A percentile compares a stretch with the other conserved stretches of the same genome.
These are phyloP conservation scores for Fissipunctia ypsillon DNA, from an alignment of 2,888 invertebrate genomes.

Conservation along the genomic window DNA sequence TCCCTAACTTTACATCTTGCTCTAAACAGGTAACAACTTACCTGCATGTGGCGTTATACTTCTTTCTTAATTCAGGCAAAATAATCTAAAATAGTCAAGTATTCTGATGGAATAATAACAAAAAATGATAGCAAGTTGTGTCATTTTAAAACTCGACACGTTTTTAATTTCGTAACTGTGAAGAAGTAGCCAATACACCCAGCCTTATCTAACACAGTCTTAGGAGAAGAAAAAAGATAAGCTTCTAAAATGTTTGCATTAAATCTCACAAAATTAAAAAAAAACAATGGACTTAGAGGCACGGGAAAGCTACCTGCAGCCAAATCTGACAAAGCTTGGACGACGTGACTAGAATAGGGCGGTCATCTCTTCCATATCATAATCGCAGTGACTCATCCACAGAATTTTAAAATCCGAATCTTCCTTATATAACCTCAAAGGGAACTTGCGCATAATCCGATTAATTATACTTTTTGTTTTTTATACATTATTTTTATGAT, in stretches of 20 bases:
- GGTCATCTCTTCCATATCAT: slow-evolving; percentile 81
- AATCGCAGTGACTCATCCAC: slow-evolving; percentile 77
- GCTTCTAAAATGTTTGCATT: slow-evolving; percentile 21
- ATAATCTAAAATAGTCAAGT: background rate
- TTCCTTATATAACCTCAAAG: slow-evolving; percentile 70
- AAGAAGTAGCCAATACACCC: background rate
- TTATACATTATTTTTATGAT: background rate
- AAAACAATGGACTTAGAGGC: slow-evolving; percentile 42
- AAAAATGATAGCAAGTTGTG: background rate
- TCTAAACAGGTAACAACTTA: background rate
- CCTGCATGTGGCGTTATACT: no score
- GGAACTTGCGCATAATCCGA: slow-evolving; percentile 38
- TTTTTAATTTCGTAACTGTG: slow-evolving; percentile 4
- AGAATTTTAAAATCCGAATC: slow-evolving; percentile 82
- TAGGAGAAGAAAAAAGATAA: background rate
- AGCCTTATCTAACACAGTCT: slow-evolving; percentile 30
- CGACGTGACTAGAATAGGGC: slow-evolving; percentile 83
- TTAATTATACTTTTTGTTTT: slow-evolving; percentile 37
- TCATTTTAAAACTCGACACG: slow-evolving; percentile 12
- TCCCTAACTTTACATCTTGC: background rate
- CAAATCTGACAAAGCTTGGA: slow-evolving; percentile 83
- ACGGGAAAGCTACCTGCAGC: slow-evolving; percentile 75
- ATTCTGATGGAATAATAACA: background rate
- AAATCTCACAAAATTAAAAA: slow-evolving; percentile 38
- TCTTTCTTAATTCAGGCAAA: background rate